phyloP scores from a whole-genome alignment of 23 tunicate genomes.

The Corella eumyota region DNA sequence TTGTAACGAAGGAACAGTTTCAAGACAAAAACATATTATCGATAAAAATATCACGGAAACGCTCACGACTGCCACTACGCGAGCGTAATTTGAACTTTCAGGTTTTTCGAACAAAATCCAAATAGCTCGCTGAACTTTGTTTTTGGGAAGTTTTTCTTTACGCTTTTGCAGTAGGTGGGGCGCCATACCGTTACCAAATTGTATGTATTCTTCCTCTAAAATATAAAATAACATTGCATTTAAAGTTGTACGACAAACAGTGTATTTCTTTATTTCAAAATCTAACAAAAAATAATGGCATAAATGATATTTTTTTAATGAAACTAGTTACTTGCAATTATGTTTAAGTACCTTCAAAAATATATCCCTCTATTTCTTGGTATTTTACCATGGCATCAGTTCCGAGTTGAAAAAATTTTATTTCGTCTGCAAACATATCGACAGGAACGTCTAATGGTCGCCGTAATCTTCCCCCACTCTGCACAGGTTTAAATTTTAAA shows the following conservation, averaged over 20 bases:
- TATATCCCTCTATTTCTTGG: constrained; percentile 77
- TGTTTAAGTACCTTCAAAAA: constrained; percentile 90
- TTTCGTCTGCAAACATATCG: constrained; percentile 90
- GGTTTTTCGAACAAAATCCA: constrained; percentile 91
- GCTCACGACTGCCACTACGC: constrained; percentile 74
- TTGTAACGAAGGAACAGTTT: constrained; percentile 70
- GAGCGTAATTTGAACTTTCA: constrained; percentile 67
- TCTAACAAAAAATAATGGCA: too few relatives aligned
- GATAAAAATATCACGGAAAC: constrained; percentile 72
- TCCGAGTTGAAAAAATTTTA: constrained; percentile 74
- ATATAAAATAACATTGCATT: too few relatives aligned
- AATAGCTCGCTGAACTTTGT: constrained; percentile 48
- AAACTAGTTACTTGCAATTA: too few relatives aligned
- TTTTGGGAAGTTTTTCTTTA: constrained; percentile 44
- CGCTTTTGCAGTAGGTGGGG: constrained; percentile 25
- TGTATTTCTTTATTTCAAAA: too few relatives aligned
- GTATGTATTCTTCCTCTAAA: constrained; percentile 54
- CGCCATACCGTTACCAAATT: constrained; percentile 26
- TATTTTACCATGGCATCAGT: constrained; percentile 74
- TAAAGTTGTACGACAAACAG: too few relatives aligned
- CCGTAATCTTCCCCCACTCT: constrained; percentile 86
- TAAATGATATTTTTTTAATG: too few relatives aligned
- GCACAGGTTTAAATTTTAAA: neutral
- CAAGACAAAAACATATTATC: constrained; percentile 82
- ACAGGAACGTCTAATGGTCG: constrained; percentile 89